These are phyloP conservation scores for Ectropis grisescens DNA, from an alignment of 1,140 invertebrate genomes.

Conservation along the genomic window DNA sequence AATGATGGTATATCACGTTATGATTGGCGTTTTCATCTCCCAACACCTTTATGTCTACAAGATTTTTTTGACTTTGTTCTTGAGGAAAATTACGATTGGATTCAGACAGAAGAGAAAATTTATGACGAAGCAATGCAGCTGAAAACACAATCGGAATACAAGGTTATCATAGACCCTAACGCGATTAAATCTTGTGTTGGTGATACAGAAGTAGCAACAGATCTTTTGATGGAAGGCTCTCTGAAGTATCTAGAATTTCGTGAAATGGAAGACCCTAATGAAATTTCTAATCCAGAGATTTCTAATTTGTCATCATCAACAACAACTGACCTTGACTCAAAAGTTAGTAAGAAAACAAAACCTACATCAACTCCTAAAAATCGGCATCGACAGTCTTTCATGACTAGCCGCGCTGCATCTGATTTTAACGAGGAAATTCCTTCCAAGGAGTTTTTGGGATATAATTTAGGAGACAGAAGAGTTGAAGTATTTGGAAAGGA, in stretches of 20 bases:
- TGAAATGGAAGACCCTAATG: conserved; percentile 15
- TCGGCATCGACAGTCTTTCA: no score
- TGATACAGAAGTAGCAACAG: conserved; percentile 29
- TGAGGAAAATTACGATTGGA: conserved; percentile 65
- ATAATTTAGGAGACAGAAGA: conserved; percentile 61
- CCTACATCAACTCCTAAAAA: conserved; percentile 20
- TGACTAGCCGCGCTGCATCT: not conserved
- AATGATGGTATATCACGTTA: conserved; percentile 33
- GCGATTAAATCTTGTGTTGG: conserved; percentile 29
- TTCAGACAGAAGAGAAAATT: conserved; percentile 52
- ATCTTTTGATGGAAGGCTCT: conserved; percentile 53
- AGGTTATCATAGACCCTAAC: conserved; percentile 24
- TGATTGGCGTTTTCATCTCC: conserved; percentile 51
- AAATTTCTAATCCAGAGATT: conserved; percentile 10
- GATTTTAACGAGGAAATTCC: conserved; percentile 18
- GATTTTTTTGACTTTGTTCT: conserved; percentile 71
- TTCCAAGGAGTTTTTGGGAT: conserved; percentile 54
- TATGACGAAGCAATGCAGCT: conserved; percentile 32
- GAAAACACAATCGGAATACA: conserved; percentile 25
- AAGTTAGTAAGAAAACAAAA: conserved; percentile 31
- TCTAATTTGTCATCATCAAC: conserved; percentile 16
- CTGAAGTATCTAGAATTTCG: conserved; percentile 44
- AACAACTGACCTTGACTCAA: conserved; percentile 21
- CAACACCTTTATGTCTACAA: conserved; percentile 66
- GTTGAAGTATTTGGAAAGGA: conserved; percentile 62